Evolutionary conservation across 2,888 invertebrate genomes (phyloP).

Genomic region (Brachylomia viminalis): DNA sequence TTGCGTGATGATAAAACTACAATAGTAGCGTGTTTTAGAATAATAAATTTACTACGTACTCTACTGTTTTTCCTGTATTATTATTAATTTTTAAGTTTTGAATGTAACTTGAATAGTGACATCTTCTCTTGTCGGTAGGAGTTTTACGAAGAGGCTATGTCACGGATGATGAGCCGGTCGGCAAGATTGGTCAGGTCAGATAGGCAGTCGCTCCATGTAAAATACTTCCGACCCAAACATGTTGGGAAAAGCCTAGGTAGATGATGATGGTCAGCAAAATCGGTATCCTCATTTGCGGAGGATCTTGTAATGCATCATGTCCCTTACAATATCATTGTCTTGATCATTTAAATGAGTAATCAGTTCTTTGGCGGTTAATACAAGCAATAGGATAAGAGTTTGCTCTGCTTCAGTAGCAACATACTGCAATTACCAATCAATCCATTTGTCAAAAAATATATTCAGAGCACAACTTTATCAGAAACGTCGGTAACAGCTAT

Average conservation of each 20-base stretch:
- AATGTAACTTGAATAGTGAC: conserved; percentile 19
- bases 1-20: conserved; percentile 37
- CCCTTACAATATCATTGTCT: background rate
- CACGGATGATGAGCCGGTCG: background rate
- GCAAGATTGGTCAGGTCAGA: too few relatives aligned
- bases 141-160: background rate
- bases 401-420: background rate
- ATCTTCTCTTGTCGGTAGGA: too few relatives aligned
- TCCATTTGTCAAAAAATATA: background rate
- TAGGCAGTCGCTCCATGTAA: too few relatives aligned
- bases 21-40: conserved; percentile 32
- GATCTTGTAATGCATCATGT: background rate
- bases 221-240: too few relatives aligned
- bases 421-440: background rate
- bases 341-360: background rate
- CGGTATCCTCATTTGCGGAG: background rate
- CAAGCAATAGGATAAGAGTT: background rate
- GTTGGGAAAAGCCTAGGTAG: too few relatives aligned
- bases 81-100: conserved; percentile 18
- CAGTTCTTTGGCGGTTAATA: background rate
- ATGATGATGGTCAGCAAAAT: too few relatives aligned
- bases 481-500: background rate
- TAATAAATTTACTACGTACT: conserved; percentile 8
- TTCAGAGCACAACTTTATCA: background rate
- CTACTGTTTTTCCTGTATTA: conserved; percentile 2